Percentiles rank a stretch among this genome's conserved stretches.
Evolutionary conservation across 2,797 vertebrate species (phyloP).

Genomic region (Catharus ustulatus): DNA sequence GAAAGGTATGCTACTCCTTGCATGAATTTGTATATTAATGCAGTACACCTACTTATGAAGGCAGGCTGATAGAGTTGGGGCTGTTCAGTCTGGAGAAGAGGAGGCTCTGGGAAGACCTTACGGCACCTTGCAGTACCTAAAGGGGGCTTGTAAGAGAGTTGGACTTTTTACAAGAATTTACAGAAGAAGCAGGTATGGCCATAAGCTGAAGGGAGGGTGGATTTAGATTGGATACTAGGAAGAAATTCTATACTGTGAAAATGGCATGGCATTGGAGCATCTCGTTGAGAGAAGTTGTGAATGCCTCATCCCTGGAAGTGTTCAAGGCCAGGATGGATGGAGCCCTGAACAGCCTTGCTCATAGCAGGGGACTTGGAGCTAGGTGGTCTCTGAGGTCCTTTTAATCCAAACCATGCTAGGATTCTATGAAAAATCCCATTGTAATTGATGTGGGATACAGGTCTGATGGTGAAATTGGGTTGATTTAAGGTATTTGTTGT

Average conservation of each 20-base stretch:
- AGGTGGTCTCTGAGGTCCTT: not conserved
- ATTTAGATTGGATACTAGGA: not conserved
- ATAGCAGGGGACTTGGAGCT: not conserved
- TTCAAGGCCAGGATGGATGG: not conserved
- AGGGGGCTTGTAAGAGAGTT: not conserved
- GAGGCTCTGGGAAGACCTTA: not conserved
- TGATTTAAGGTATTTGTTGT: not conserved
- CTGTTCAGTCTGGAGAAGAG: not conserved
- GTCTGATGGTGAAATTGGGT: not conserved
- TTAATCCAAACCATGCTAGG: not conserved
- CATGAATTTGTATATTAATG: not conserved
- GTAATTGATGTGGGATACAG: not conserved
- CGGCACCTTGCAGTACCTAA: not conserved
- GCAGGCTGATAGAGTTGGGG: not conserved
- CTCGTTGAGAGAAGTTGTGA: not conserved
- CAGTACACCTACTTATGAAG: not conserved
- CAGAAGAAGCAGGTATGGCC: not conserved
- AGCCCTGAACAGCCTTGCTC: not conserved
- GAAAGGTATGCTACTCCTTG: conserved; percentile 74
- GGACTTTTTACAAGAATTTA: not conserved
- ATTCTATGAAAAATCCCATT: fast-evolving
- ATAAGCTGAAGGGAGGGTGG: not conserved
- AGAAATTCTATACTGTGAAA: not conserved
- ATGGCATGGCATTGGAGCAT: fast-evolving
- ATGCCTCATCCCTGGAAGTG: not conserved